Percentiles rank a stretch among this genome's conserved stretches.
Conservation (phyloP, 2,113 vertebrate genomes). For the Micromys minutus region DNA sequence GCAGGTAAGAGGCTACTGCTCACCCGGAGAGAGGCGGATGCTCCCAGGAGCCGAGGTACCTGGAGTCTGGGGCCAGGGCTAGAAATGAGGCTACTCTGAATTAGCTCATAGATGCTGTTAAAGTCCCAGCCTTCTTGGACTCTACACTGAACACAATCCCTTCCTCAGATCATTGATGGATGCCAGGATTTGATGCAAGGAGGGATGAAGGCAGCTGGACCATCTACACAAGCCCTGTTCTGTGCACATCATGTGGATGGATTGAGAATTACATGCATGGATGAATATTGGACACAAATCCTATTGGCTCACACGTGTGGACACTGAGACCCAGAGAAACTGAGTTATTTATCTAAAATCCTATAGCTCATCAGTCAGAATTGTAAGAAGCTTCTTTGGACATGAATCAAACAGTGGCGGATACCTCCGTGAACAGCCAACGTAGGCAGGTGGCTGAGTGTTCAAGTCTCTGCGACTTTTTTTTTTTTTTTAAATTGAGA, state of each 20-base stretch:
- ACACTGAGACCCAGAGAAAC: background rate
- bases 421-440: background rate
- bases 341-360: background rate
- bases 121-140: background rate
- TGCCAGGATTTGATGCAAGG: background rate
- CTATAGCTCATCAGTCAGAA: background rate
- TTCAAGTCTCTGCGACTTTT: background rate
- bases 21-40: background rate
- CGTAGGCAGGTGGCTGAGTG: background rate
- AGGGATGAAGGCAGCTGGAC: background rate
- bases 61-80: background rate
- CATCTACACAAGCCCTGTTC: background rate
- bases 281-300: background rate
- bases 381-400: background rate
- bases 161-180: background rate
- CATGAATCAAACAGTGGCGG: background rate
- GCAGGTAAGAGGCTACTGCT: background rate
- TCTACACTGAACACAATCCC: background rate
- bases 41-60: background rate
- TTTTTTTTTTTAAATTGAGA: background rate
- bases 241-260: accelerated
- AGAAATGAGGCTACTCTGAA: background rate
- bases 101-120: background rate
- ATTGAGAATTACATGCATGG: background rate
- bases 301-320: background rate